A percentile compares a stretch with the other conserved stretches of the same genome.
phyloP scores from a whole-genome alignment of 2,888 invertebrate species.

The Halocaridina rubra region DNA sequence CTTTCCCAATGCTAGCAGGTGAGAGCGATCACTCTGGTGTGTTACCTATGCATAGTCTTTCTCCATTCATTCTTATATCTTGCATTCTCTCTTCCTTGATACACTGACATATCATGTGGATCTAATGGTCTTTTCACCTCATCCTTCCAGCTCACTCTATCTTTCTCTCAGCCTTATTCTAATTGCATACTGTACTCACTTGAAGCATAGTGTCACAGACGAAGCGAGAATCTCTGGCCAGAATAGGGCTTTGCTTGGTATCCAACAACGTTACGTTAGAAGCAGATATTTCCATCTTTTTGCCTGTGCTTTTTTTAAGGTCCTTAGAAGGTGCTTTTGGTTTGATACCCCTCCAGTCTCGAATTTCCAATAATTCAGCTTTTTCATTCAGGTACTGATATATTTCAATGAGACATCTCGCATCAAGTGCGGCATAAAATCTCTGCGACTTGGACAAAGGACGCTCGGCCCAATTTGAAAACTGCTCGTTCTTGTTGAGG shows the following conservation, averaged over 20 bases:
- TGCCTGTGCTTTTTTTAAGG: not conserved
- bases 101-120: too few relatives aligned
- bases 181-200: too few relatives aligned
- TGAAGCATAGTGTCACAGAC: constrained; percentile 58
- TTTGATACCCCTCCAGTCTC: constrained; percentile 34
- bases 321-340: not conserved
- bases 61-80: too few relatives aligned
- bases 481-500: constrained; percentile 88
- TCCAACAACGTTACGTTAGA: not conserved
- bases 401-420: constrained; percentile 85
- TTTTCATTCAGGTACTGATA: constrained; percentile 69
- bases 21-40: too few relatives aligned
- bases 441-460: constrained; percentile 81
- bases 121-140: too few relatives aligned
- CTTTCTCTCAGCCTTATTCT: too few relatives aligned
- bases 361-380: constrained; percentile 10
- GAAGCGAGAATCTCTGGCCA: constrained; percentile 36
- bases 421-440: constrained; percentile 79
- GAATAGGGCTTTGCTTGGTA: constrained; percentile 10
- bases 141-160: too few relatives aligned
- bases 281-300: constrained; percentile 4
- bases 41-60: too few relatives aligned
- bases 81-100: too few relatives aligned
- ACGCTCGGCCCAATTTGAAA: constrained; percentile 90
- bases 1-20: too few relatives aligned